Base-by-base conservation (phyloP, 2,113 vertebrate genomes). In the Rhombomys opimus region DNA sequence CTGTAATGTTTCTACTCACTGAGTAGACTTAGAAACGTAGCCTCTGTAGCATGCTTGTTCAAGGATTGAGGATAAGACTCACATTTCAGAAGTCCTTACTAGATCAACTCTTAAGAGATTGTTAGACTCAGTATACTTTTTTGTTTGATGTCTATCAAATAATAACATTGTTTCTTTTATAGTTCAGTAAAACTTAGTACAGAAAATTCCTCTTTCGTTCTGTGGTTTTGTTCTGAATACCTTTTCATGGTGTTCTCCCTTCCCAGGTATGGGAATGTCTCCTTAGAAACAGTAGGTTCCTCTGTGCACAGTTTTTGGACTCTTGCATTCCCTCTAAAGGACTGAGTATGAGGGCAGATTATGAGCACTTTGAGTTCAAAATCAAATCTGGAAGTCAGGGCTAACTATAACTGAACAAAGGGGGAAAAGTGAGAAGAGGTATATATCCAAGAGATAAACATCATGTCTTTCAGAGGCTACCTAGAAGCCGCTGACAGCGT, bases 321-420 rank as follows among this genome's bases (percentile, higher is more conserved):
- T 98, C 94, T 97, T 98, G 95, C 96, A 98, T 97, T 97, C 94
- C 93, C 88, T 97, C 75, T 95, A 96, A 98, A 96, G 94, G 97
- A 94, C 95, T 5, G 89, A 97, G 96, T 97, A 95, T 98, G 96
- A 98, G 98, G 98, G 97, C 81, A 46, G 93, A 96, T 98, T 98
- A 98, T 97, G 99, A 98, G 98, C 98, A 98, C 98, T 98, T 98
- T 75, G 90, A 96, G 95, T 75, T 98, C 98, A 98, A 77, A 97
- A 95, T 97, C 90, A 90, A 96, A 90, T 98, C 97, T 98, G 97
- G 96, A 98, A 98, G 97, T 96, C 91, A 96, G 94, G 78, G 89
- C 94, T 86, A 98, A 97, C 94, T 98, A 93, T 98, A 98, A 98
- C 98, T 97, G 98, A 98, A 96, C 82, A 97, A 95, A 96, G 85